Evolutionary conservation across 2,797 vertebrate species (phyloP).

Genomic region (Parauchenoglanis ngamensis): DNA sequence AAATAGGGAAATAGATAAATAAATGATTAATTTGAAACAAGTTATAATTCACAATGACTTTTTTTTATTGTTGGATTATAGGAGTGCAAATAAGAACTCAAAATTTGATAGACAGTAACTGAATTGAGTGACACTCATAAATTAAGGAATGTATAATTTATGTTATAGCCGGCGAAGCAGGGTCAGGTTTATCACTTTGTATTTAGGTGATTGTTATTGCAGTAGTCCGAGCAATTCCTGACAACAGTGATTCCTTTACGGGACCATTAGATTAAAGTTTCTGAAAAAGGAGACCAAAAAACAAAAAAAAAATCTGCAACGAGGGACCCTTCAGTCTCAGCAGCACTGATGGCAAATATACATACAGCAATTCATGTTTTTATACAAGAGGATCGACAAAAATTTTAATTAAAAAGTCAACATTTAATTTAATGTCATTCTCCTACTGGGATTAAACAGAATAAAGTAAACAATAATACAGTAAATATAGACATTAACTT

Average conservation of each 20-base stretch:
- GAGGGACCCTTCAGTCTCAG: neutral
- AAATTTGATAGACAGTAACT: neutral
- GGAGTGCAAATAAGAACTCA: conserved; percentile 11
- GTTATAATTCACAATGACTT: neutral
- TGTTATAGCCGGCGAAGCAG: neutral
- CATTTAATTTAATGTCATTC: neutral
- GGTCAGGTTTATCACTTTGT: neutral
- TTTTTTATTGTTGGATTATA: conserved; percentile 20
- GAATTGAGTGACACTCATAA: neutral
- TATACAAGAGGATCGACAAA: neutral
- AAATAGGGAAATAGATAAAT: too few species aligned
- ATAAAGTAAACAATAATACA: neutral
- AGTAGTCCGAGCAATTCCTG: neutral
- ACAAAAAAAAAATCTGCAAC: neutral
- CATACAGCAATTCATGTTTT: neutral
- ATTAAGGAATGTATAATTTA: neutral
- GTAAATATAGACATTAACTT: neutral
- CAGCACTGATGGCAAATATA: neutral
- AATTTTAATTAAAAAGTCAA: neutral
- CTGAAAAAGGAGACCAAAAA: neutral
- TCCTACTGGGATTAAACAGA: neutral
- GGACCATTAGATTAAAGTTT: neutral
- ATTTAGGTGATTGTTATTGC: neutral
- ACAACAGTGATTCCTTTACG: neutral
- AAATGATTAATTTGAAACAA: neutral